Evolutionary conservation across 1,140 invertebrate species (phyloP).

Genomic region (Sycobia sp.): DNA sequence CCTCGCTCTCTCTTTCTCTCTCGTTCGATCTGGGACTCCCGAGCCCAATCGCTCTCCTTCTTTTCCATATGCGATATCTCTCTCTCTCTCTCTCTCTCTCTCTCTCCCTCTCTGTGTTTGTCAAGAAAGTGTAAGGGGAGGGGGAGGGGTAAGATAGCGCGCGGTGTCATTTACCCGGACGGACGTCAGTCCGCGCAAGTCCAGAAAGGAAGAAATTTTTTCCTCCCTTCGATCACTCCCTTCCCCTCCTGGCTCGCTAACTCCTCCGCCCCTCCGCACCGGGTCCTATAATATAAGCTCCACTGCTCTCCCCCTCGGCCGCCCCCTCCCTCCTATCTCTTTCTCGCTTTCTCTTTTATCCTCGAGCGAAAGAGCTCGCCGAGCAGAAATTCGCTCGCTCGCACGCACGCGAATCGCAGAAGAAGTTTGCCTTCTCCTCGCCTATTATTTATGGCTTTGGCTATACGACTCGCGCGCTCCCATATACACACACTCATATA

Average conservation of each 20-base stretch:
- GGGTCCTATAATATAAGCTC: too few species aligned
- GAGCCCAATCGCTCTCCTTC: background rate
- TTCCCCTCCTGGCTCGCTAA: conserved; percentile 4
- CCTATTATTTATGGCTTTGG: conserved; percentile 29
- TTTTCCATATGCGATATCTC: conserved; percentile 31
- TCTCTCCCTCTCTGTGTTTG: conserved; percentile 27
- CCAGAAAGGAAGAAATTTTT: conserved; percentile 20
- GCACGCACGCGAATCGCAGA: conserved; percentile 23
- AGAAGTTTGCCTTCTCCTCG: conserved; percentile 19
- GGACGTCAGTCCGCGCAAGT: conserved; percentile 24
- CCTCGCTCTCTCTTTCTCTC: conserved; percentile 30
- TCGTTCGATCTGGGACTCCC: conserved; percentile 2
- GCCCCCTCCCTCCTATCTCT: too few species aligned
- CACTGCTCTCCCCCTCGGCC: too few species aligned
- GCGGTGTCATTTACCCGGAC: conserved; percentile 36
- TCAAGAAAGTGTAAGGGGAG: conserved; percentile 22
- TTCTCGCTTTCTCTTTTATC: too few species aligned
- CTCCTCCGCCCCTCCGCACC: too few species aligned
- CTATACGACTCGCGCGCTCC: too few species aligned
- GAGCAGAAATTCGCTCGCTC: conserved; percentile 23
- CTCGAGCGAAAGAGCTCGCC: conserved; percentile 7
- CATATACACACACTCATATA: too few species aligned
- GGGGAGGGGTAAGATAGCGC: conserved; percentile 33
- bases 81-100: too few species aligned
- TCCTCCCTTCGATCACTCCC: conserved; percentile 13